phyloP scores from a whole-genome alignment of 2,797 vertebrate genomes.

The Sebastes oblongus region DNA sequence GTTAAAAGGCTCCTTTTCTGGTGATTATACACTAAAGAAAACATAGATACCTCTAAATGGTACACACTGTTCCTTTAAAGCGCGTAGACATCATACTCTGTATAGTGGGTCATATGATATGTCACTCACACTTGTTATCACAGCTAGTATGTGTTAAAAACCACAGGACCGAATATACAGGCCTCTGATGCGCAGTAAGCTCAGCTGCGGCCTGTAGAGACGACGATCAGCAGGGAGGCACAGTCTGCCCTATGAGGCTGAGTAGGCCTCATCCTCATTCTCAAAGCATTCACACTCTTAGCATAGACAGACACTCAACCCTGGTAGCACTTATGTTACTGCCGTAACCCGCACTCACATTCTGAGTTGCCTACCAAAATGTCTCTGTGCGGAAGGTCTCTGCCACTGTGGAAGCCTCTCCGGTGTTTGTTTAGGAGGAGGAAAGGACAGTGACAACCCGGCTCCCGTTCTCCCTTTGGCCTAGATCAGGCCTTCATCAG shows the following conservation, averaged over 20 bases:
- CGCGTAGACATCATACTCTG: not conserved
- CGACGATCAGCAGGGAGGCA: constrained; percentile 53
- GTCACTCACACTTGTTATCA: not conserved
- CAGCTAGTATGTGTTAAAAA: constrained; percentile 33
- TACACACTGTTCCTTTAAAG: no score
- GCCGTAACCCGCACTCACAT: constrained; percentile 58
- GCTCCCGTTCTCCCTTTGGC: constrained; percentile 53
- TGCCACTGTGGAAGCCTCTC: constrained; percentile 53
- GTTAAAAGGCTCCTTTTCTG: no score
- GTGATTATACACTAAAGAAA: no score
- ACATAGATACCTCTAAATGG: no score
- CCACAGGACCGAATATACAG: constrained; percentile 38
- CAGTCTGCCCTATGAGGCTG: constrained; percentile 50
- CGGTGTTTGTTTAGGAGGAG: constrained; percentile 60
- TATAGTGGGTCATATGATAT: not conserved
- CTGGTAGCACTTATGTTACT: constrained; percentile 37
- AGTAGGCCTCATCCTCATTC: constrained; percentile 62
- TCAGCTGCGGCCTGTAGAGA: constrained; percentile 60
- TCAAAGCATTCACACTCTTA: constrained; percentile 56
- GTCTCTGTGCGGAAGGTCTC: constrained; percentile 59
- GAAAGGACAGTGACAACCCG: constrained; percentile 43
- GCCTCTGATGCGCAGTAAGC: constrained; percentile 54
- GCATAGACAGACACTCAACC: constrained; percentile 47
- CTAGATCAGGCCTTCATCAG: constrained; percentile 55
- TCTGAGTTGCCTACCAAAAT: constrained; percentile 70